Base-by-base conservation (phyloP, 53 echinoderm and acorn worm species). In the Mesocentrotus franciscanus region DNA sequence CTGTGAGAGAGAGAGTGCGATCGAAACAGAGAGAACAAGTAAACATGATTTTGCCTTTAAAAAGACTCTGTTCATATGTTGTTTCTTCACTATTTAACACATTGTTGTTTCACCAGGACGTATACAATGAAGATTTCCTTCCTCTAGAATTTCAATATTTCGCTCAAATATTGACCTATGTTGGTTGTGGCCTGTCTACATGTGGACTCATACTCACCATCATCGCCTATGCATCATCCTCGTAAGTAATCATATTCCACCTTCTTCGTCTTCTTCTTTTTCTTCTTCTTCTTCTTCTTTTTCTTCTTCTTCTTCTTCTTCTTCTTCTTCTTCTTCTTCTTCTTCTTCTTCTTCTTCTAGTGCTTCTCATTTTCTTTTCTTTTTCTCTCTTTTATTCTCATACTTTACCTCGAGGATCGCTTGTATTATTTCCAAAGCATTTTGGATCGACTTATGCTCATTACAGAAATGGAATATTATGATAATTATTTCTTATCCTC, bases 121-220 rank as follows among this genome's bases (percentile, higher is more conserved):
- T 94, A 30, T 85, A 85, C 15, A n/a, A 85, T 27, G 89, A 70
- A n/a, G 55, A 85, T 4, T 62, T 62, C 30, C 66, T 94, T 4
- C 87, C 95, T 18, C 13, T 68, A 15, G 85, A 85, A 24, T 85
- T 94, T 27, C 42, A 68, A 26, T 61, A 33, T 49, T 94, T 94
- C 71, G 29, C 70, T 35, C 36, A 87, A 34, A 49, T 94, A 35
- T 49, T 94, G 72, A 94, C 95, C 15, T 94, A 94, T 55, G 39
- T 85, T 12, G 95, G 85, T 10, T 94, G 95, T 85, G 87, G 95
- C 24, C 17, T 85, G n/a, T 94, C 95, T 26, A 85, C 71, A 27
- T 85, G 71, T 42, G 95, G 95, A 13, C 87, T 94, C 8, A 55
- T 94, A 14, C 85, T 94, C 66, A 94, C 95, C 10, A 94, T 87